A percentile compares a stretch with the other conserved stretches of the same genome.
phyloP scores from a whole-genome alignment of 2,797 vertebrate species.

The Dryobates pubescens region DNA sequence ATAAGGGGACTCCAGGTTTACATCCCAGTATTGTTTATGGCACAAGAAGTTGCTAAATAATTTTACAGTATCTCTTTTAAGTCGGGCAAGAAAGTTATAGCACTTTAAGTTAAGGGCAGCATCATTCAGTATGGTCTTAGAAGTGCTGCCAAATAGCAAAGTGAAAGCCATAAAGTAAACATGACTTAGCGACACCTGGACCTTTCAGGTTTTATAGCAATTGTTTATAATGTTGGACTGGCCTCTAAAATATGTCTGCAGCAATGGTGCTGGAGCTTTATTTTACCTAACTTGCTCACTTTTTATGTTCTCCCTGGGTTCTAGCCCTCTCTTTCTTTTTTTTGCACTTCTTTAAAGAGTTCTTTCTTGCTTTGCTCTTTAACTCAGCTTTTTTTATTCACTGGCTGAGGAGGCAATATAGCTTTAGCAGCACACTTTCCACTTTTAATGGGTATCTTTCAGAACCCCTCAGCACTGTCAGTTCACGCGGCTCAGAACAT shows the following conservation, averaged over 20 bases:
- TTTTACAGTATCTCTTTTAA: constrained; percentile 68
- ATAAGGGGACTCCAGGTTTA: constrained; percentile 11
- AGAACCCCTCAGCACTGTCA: constrained; percentile 63
- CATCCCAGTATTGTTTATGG: neutral
- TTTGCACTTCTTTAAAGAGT: constrained; percentile 37
- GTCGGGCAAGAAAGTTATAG: constrained; percentile 60
- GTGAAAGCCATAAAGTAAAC: constrained; percentile 71
- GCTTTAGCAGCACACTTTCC: constrained; percentile 33
- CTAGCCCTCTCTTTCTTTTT: constrained; percentile 50
- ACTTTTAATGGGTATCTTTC: constrained; percentile 54
- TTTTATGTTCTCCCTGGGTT: constrained; percentile 46
- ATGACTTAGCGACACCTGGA: constrained; percentile 68
- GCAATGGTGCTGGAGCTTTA: neutral
- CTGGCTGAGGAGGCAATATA: neutral
- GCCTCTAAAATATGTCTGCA: constrained; percentile 59
- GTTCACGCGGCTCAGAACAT: neutral
- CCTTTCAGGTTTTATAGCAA: constrained; percentile 68
- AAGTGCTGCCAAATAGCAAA: constrained; percentile 71
- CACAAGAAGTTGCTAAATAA: constrained; percentile 66
- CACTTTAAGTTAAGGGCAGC: constrained; percentile 59
- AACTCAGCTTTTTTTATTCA: constrained; percentile 64
- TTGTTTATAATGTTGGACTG: constrained; percentile 72
- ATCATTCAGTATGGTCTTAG: constrained; percentile 41
- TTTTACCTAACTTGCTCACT: constrained; percentile 34
- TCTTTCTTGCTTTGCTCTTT: constrained; percentile 50